A percentile compares a stretch with the other conserved stretches of the same genome.
Evolutionary conservation across 2,113 vertebrate genomes (phyloP).

Genomic region (Phoxinus phoxinus): DNA sequence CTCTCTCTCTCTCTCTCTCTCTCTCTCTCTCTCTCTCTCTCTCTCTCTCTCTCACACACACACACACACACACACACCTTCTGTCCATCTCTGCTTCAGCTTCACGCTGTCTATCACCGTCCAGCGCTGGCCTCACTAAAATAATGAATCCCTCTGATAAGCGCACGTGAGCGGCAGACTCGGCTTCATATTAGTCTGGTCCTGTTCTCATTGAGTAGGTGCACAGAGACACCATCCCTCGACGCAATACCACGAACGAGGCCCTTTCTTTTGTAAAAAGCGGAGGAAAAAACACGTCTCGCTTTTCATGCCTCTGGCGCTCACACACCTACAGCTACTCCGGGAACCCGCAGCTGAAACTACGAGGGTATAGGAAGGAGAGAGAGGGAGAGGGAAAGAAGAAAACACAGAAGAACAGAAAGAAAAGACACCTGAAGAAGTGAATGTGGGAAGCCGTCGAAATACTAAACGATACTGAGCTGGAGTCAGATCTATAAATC

Average conservation of each 20-base stretch:
- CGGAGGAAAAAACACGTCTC: constrained; percentile 20
- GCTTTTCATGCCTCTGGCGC: constrained; percentile 51
- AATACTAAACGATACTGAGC: constrained; percentile 9
- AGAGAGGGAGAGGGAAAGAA: neutral
- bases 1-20: constrained; percentile 58
- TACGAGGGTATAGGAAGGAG: constrained; percentile 18
- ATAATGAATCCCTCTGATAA: constrained; percentile 67
- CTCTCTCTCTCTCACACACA: constrained; percentile 56
- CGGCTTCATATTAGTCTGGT: constrained; percentile 24
- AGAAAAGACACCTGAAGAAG: constrained; percentile 42
- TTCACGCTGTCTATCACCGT: constrained; percentile 66
- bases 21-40: constrained; percentile 60
- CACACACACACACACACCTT: constrained; percentile 51
- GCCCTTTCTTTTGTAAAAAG: constrained; percentile 32
- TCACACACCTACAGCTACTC: constrained; percentile 53
- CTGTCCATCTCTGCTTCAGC: constrained; percentile 60
- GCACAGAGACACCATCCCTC: constrained; percentile 44
- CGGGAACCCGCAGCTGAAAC: constrained; percentile 47
- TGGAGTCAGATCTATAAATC: constrained; percentile 35
- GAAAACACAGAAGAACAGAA: constrained; percentile 34
- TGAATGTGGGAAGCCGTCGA: constrained; percentile 38
- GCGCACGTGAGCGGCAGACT: constrained; percentile 58
- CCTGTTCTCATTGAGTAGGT: constrained; percentile 31
- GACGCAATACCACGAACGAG: constrained; percentile 16
- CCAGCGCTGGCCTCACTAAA: constrained; percentile 63